phyloP scores from a whole-genome alignment of 2,797 vertebrate genomes.

The Tolypeutes matacus region DNA sequence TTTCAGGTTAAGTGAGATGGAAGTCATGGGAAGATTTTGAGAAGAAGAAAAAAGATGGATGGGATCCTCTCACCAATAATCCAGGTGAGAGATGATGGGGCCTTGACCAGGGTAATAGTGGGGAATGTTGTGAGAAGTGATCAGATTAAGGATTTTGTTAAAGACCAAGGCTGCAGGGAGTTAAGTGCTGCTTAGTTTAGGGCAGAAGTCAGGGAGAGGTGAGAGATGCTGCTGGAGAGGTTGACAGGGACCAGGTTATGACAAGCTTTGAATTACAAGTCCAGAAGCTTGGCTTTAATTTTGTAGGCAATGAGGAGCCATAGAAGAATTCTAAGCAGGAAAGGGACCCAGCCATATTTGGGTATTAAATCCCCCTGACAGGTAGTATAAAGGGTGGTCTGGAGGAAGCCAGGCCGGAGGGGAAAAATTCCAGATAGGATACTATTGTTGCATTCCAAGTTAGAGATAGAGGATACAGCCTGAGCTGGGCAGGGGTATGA shows the following conservation, averaged over 20 bases:
- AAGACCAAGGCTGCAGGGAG: background rate
- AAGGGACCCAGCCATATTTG: background rate
- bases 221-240: background rate
- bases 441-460: background rate
- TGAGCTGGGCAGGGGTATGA: background rate
- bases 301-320: background rate
- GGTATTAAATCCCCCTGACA: background rate
- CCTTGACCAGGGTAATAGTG: background rate
- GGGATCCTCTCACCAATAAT: no score
- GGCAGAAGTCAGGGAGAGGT: background rate
- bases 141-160: background rate
- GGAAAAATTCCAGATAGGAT: no score
- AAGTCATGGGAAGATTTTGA: background rate
- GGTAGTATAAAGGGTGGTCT: background rate
- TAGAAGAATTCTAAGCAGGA: background rate
- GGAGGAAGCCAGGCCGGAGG: no score
- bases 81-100: no score
- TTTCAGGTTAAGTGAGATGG: background rate
- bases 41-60: no score
- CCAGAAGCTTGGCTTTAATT: background rate
- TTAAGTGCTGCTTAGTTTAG: background rate
- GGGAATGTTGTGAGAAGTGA: background rate
- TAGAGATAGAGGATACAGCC: background rate
- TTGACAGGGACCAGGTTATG: background rate
- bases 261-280: background rate